Percentiles rank a stretch among this genome's conserved stretches.
These are phyloP conservation scores for Todiramphus chloris DNA, from an alignment of 2,113 vertebrate genomes.

Conservation along the genomic window DNA sequence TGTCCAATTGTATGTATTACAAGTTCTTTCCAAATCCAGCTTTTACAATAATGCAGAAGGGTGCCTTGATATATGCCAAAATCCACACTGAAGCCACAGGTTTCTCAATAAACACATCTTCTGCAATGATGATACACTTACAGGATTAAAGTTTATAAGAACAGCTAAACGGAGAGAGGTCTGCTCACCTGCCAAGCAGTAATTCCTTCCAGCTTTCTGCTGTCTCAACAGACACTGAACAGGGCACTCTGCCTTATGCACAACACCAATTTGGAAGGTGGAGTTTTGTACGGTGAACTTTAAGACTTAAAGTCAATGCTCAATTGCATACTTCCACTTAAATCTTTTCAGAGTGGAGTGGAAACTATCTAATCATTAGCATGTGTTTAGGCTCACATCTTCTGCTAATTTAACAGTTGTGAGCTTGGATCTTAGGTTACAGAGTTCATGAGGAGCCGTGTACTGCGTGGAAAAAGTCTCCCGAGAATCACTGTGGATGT, in stretches of 20 bases:
- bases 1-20: not conserved
- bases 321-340: not conserved
- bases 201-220: conserved; percentile 11
- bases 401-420: not conserved
- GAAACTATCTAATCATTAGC: not conserved
- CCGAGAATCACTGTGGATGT: not conserved
- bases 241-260: not conserved
- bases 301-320: not conserved
- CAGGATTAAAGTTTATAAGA: not conserved
- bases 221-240: not conserved
- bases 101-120: conserved; percentile 37
- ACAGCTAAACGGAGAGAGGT: not conserved
- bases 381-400: not conserved
- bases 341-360: not conserved
- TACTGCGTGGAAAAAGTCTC: not conserved
- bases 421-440: not conserved
- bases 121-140: not conserved
- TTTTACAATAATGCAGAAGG: not conserved
- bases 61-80: not conserved
- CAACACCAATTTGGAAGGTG: not conserved
- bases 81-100: not conserved
- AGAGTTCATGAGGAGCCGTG: not conserved
- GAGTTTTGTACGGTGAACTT: not conserved
- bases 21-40: conserved; percentile 1
- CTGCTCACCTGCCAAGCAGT: conserved; percentile 34